Base-by-base conservation (phyloP, 1,140 invertebrate species). In the Drosophila erecta region DNA sequence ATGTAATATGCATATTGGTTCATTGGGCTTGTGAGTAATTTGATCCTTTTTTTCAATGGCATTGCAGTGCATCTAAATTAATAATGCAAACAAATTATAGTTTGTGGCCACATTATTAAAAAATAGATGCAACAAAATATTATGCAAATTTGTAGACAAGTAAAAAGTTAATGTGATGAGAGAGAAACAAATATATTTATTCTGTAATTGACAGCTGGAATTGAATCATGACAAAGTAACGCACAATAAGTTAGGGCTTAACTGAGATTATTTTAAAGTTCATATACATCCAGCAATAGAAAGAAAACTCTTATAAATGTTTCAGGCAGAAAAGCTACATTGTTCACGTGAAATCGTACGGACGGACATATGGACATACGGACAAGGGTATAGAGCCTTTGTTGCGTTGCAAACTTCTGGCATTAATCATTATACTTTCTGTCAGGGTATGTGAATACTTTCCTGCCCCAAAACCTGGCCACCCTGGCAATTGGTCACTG, bases 31-130 rank as follows among this genome's bases (percentile, higher is more conserved):
- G 59, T 55, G 59, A 51, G 59, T 69, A 58, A 54, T 71, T 55
- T 38, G 12, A 59, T 33, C 51, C 65, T 56, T 76, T 72, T 61
- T 47, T 70, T 41, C 17, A 17, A 41, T 50, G 41, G n/a, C 40
- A 47, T 49, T 66, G 51, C 37, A 72, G 46, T 77, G 73, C 78
- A 46, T 64, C 83, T 57, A 86, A 86, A 86, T 86, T 87, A 86
- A 87, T 79, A 86, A 86, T 86, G 79, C 64, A 86, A 75, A 76
- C 61, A 87, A 81, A 87, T 86, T 81, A 86, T 75, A 87, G 76
- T 60, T 75, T 69, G 69, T 76, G 81, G 58, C 66, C 74, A 76
- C 58, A 69, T 8, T 2, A 37, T 2, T 54, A 53, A 64, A 62
- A 64, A 50, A 43, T 27, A 35, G 41, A 33, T 41, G 24, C 15